A percentile compares a stretch with the other conserved stretches of the same genome.
phyloP scores from a whole-genome alignment of 1,140 invertebrate genomes.

The Halesus radiatus region DNA sequence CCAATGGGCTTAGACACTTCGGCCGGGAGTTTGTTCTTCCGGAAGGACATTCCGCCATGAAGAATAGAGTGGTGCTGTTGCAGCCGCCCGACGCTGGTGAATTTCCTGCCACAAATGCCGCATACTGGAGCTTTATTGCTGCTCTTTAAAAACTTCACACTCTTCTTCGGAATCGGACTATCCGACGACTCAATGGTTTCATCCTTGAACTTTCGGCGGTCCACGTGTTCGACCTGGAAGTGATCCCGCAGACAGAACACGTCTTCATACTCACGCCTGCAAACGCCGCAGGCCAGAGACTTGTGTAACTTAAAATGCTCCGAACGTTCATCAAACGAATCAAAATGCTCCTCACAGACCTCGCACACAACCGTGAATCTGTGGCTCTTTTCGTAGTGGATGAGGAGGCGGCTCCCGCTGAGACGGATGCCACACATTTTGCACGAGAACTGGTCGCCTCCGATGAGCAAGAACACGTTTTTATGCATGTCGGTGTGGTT shows the following conservation, averaged over 20 bases:
- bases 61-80: conserved; percentile 8
- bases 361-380: conserved; percentile 1
- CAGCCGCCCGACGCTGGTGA: conserved; percentile 19
- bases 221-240: not conserved
- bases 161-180: not conserved
- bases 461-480: not conserved
- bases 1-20: no score
- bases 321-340: not conserved
- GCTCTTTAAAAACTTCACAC: not conserved
- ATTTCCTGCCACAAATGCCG: conserved; percentile 7
- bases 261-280: not conserved
- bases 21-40: no score
- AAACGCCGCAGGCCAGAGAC: conserved; percentile 1
- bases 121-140: not conserved
- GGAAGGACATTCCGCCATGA: not conserved
- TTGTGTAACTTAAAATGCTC: not conserved
- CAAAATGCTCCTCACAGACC: not conserved
- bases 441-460: not conserved
- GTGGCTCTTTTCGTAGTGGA: not conserved
- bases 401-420: not conserved
- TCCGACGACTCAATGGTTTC: not conserved
- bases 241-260: not conserved
- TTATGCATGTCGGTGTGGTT: conserved; percentile 15
- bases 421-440: not conserved
- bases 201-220: not conserved